These are phyloP conservation scores for Leptinotarsa haldemani DNA, from an alignment of 2,888 invertebrate species.

Conservation along the genomic window DNA sequence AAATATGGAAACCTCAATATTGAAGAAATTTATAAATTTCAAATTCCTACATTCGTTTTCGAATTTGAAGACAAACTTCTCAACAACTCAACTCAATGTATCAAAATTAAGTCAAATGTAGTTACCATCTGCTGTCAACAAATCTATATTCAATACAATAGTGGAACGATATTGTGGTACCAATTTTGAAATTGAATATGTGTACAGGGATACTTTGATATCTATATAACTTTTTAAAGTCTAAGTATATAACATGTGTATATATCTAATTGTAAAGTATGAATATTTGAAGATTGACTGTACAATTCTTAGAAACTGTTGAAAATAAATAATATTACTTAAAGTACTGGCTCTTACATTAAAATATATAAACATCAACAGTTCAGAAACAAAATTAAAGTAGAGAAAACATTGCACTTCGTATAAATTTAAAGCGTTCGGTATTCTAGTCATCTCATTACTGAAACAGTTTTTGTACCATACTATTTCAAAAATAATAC, in stretches of 20 bases:
- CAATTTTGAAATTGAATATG: slow-evolving; percentile 40
- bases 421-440: slow-evolving; percentile 40
- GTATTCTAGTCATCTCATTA: slow-evolving; percentile 48
- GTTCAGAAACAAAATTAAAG: slow-evolving; percentile 61
- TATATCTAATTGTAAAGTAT: slow-evolving; percentile 45
- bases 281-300: slow-evolving; percentile 54
- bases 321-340: slow-evolving; percentile 65
- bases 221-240: slow-evolving; percentile 50
- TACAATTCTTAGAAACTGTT: slow-evolving; percentile 60
- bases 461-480: slow-evolving; percentile 50
- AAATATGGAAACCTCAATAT: too few relatives aligned
- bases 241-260: slow-evolving; percentile 55
- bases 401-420: slow-evolving; percentile 61
- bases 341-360: slow-evolving; percentile 67
- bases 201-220: slow-evolving; percentile 48
- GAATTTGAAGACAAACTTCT: neutral
- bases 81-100: too few relatives aligned
- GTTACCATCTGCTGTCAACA: neutral
- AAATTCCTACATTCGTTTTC: too few relatives aligned
- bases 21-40: too few relatives aligned
- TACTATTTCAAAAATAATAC: slow-evolving; percentile 46
- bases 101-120: too few relatives aligned
- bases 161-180: slow-evolving; percentile 44
- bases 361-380: slow-evolving; percentile 67
- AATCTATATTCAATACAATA: neutral